A percentile compares a stretch with the other conserved stretches of the same genome.
Conservation (phyloP, 2,888 invertebrate species). For the Agrypnus murinus region DNA sequence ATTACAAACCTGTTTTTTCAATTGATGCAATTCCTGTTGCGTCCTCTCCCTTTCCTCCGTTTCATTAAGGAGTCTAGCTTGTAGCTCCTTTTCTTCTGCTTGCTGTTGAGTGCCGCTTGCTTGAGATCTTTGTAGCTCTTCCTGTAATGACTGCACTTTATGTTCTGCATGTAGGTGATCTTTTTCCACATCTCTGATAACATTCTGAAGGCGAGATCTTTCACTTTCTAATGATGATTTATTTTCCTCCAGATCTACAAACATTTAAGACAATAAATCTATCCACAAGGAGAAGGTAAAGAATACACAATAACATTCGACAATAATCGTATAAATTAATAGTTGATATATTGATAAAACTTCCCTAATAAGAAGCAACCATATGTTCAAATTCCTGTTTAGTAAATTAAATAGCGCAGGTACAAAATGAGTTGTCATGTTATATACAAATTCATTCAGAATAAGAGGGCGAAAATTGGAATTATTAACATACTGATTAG, state of each 20-base stretch:
- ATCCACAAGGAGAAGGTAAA: too few species aligned
- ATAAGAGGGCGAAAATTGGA: too few species aligned
- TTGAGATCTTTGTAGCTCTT: constrained; percentile 81
- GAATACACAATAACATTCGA: too few species aligned
- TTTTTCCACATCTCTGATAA: constrained; percentile 83
- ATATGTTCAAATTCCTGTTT: too few species aligned
- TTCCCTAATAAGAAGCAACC: too few species aligned
- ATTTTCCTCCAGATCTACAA: constrained; percentile 83
- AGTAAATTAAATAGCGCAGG: neutral
- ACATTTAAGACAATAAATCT: too few species aligned
- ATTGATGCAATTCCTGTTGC: constrained; percentile 82
- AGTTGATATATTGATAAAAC: neutral
- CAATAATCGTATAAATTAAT: too few species aligned
- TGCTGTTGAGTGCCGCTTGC: constrained; percentile 81
- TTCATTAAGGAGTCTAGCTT: constrained; percentile 78
- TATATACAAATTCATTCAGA: too few species aligned
- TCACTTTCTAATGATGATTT: constrained; percentile 85
- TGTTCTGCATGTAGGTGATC: constrained; percentile 82
- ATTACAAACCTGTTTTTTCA: constrained; percentile 80
- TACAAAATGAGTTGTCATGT: neutral
- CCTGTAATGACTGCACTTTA: constrained; percentile 80
- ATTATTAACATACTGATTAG: too few species aligned
- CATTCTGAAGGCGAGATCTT: constrained; percentile 80
- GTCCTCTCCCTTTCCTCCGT: constrained; percentile 86
- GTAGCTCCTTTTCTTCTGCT: constrained; percentile 85